Evolutionary conservation across 2,113 vertebrate genomes (phyloP).

Genomic region (Verasper variegatus): DNA sequence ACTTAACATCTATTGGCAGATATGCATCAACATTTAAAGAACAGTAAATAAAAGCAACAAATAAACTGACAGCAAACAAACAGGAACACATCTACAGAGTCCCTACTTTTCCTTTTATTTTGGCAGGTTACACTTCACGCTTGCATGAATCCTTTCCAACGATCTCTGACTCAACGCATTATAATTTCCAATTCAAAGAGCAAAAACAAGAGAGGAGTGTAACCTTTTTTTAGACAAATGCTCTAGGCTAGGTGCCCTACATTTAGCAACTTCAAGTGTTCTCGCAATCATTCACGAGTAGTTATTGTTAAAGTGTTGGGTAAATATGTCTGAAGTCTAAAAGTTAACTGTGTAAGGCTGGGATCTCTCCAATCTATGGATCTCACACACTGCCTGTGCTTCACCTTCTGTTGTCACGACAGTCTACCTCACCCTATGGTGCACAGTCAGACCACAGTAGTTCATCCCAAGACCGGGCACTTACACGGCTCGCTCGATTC

Average conservation of each 20-base stretch:
- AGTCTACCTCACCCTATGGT: conserved; percentile 29
- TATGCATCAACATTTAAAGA: conserved; percentile 87
- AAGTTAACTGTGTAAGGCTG: conserved; percentile 40
- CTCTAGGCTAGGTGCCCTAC: conserved; percentile 75
- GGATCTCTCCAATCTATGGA: neutral
- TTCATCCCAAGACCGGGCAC: conserved; percentile 66
- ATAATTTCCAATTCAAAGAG: conserved; percentile 21
- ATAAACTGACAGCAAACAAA: conserved; percentile 86
- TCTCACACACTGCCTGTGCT: conserved; percentile 33
- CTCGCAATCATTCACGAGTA: conserved; percentile 33
- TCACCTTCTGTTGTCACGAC: conserved; percentile 23
- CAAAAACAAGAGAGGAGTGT: conserved; percentile 67
- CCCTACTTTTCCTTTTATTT: conserved; percentile 67
- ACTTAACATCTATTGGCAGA: conserved; percentile 95
- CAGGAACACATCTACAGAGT: conserved; percentile 83
- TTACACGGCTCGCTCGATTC: conserved; percentile 64
- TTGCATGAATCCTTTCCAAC: conserved; percentile 28
- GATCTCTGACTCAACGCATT: conserved; percentile 43
- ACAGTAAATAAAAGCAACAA: conserved; percentile 85
- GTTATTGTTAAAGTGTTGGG: conserved; percentile 32
- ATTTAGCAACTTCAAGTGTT: conserved; percentile 51
- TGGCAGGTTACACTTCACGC: conserved; percentile 77
- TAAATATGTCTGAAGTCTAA: conserved; percentile 13
- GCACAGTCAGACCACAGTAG: conserved; percentile 57
- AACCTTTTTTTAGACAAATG: conserved; percentile 56